Evolutionary conservation across 1,140 invertebrate species (phyloP).

Genomic region (Drosophila trapezifrons): DNA sequence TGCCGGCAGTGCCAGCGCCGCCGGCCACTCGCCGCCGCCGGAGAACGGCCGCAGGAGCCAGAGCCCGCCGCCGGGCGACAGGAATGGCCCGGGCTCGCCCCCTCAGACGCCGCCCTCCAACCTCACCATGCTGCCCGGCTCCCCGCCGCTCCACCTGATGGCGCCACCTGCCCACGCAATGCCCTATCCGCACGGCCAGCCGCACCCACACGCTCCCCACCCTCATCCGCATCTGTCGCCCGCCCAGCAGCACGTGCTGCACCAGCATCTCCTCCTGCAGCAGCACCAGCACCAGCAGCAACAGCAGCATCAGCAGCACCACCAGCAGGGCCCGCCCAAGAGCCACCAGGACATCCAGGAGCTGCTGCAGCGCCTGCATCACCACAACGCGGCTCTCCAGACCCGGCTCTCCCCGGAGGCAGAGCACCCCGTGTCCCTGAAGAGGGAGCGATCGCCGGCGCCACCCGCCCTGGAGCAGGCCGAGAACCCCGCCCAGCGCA

Average conservation of each 20-base stretch:
- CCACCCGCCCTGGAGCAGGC: constrained; percentile 57
- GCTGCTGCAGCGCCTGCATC: constrained; percentile 73
- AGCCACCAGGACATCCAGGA: constrained; percentile 79
- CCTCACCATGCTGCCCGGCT: constrained; percentile 52
- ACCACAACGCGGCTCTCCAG: constrained; percentile 74
- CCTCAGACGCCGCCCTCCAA: constrained; percentile 74
- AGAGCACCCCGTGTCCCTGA: constrained; percentile 61
- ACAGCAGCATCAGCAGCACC: constrained; percentile 24
- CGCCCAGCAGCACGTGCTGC: constrained; percentile 73
- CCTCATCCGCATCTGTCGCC: constrained; percentile 70
- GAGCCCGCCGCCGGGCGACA: constrained; percentile 54
- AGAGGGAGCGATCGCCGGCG: constrained; percentile 76
- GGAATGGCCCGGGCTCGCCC: constrained; percentile 72
- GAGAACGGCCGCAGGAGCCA: constrained; percentile 47
- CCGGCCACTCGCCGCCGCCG: constrained; percentile 51
- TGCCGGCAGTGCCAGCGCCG: constrained; percentile 50
- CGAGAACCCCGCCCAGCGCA: constrained; percentile 80
- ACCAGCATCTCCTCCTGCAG: constrained; percentile 71
- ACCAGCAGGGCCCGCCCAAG: constrained; percentile 54
- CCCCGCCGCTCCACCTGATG: constrained; percentile 69
- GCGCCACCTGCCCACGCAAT: constrained; percentile 55
- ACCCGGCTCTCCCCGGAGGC: constrained; percentile 71
- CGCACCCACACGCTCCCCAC: constrained; percentile 50
- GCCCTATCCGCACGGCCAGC: constrained; percentile 42
- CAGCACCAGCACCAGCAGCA: constrained; percentile 72